These are phyloP conservation scores for Stegana nigrithorax DNA, from an alignment of 2,888 invertebrate species.

Conservation along the genomic window DNA sequence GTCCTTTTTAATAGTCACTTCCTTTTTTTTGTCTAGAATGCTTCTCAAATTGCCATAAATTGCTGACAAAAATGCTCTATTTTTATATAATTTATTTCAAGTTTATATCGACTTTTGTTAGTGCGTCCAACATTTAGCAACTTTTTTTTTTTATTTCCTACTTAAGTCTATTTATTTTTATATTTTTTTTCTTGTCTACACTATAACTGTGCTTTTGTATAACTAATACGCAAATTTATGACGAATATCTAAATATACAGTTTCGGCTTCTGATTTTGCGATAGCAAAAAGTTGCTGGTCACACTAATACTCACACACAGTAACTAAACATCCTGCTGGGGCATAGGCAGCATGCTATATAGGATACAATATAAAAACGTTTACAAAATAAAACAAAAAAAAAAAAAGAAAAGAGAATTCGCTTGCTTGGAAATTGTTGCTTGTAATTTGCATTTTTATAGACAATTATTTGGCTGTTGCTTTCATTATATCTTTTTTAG, in stretches of 20 bases:
- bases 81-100: too few species aligned
- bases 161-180: neutral
- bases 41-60: too few species aligned
- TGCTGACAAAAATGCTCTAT: too few species aligned
- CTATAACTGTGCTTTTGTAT: too few species aligned
- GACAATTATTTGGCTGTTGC: constrained; percentile 1
- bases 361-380: neutral
- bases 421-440: too few species aligned
- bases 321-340: too few species aligned
- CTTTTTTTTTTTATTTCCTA: too few species aligned
- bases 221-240: constrained; percentile 5
- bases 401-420: neutral
- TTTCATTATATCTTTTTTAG: neutral
- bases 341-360: neutral
- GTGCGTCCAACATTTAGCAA: too few species aligned
- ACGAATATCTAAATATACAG: constrained; percentile 4
- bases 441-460: constrained; percentile 14
- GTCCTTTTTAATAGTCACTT: too few species aligned
- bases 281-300: neutral
- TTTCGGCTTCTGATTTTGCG: neutral
- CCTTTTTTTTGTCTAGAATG: too few species aligned
- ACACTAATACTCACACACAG: too few species aligned
- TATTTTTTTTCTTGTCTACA: neutral
- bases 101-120: too few species aligned
- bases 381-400: neutral